Evolutionary conservation across 2,797 vertebrate genomes (phyloP).

Genomic region (Gymnoscopelus microlampas): DNA sequence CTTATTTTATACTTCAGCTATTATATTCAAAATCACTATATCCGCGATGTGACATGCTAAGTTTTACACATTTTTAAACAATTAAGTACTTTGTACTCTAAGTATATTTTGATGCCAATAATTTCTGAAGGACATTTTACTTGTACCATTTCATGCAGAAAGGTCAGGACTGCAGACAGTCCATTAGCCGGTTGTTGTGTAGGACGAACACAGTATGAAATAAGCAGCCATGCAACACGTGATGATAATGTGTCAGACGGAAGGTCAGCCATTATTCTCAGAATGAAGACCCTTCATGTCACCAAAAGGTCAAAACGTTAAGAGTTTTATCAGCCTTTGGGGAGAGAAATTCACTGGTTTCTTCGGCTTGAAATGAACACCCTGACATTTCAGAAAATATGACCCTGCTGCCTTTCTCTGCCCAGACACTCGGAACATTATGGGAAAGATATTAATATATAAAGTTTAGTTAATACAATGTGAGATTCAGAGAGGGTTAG

Average conservation of each 20-base stretch:
- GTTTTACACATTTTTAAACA: too few relatives aligned
- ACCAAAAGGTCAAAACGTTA: constrained; percentile 59
- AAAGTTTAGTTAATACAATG: background rate
- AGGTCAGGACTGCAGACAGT: constrained; percentile 28
- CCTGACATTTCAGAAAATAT: constrained; percentile 45
- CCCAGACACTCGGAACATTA: constrained; percentile 23
- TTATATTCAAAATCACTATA: too few relatives aligned
- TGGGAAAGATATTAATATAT: constrained; percentile 14
- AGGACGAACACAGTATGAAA: background rate
- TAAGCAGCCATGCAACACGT: background rate
- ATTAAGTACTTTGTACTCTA: too few relatives aligned
- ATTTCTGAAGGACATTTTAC: too few relatives aligned
- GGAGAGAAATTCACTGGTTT: constrained; percentile 7
- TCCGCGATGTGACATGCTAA: too few relatives aligned
- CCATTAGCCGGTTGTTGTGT: constrained; percentile 6
- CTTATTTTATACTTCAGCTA: too few relatives aligned
- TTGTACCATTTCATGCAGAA: background rate
- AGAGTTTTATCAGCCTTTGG: constrained; percentile 24
- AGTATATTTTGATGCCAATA: too few relatives aligned
- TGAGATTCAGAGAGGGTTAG: too few relatives aligned
- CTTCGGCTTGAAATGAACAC: constrained; percentile 28
- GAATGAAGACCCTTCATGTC: constrained; percentile 34
- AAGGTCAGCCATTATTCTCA: constrained; percentile 52
- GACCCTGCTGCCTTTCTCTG: constrained; percentile 22
- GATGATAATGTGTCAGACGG: constrained; percentile 40